Conservation (phyloP, 2,113 vertebrate species). For the Morone chrysops region DNA sequence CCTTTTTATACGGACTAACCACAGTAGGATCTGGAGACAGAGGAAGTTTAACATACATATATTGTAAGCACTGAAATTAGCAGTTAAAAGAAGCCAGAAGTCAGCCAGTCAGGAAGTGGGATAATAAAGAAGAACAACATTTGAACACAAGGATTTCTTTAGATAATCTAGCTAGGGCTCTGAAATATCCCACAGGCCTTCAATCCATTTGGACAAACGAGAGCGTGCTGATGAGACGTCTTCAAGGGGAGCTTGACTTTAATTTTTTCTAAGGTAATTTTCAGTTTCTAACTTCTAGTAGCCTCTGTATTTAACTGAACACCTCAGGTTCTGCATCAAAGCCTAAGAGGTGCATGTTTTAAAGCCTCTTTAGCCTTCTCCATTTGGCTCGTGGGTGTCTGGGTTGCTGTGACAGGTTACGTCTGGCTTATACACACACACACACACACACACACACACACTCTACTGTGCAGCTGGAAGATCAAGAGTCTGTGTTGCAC, state of each 20-base stretch:
- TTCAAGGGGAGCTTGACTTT: slow-evolving; percentile 8
- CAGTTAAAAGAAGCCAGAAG: neutral
- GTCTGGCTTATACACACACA: slow-evolving; percentile 35
- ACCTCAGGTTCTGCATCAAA: slow-evolving; percentile 53
- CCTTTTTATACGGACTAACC: slow-evolving; percentile 10
- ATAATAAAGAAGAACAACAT: neutral
- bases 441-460: neutral
- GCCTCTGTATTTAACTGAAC: slow-evolving; percentile 42
- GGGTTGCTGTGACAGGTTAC: slow-evolving; percentile 55
- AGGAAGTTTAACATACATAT: slow-evolving; percentile 2
- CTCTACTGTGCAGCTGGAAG: slow-evolving; percentile 50
- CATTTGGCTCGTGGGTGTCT: slow-evolving; percentile 66
- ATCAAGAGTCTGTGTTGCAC: slow-evolving; percentile 61
- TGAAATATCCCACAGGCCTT: slow-evolving; percentile 5
- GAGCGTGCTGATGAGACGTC: slow-evolving; percentile 1
- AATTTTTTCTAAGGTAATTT: slow-evolving; percentile 26
- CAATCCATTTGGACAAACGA: slow-evolving; percentile 13
- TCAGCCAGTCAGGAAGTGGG: neutral
- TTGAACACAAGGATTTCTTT: slow-evolving; percentile 19
- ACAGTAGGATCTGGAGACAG: slow-evolving; percentile 9
- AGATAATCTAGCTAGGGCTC: slow-evolving; percentile 9
- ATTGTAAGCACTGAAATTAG: slow-evolving; percentile 19
- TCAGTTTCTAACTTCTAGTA: neutral
- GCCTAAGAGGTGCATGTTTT: slow-evolving; percentile 53
- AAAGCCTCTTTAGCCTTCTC: slow-evolving; percentile 55